phyloP scores from a whole-genome alignment of 2,888 invertebrate species.

The Torymus tubicola region DNA sequence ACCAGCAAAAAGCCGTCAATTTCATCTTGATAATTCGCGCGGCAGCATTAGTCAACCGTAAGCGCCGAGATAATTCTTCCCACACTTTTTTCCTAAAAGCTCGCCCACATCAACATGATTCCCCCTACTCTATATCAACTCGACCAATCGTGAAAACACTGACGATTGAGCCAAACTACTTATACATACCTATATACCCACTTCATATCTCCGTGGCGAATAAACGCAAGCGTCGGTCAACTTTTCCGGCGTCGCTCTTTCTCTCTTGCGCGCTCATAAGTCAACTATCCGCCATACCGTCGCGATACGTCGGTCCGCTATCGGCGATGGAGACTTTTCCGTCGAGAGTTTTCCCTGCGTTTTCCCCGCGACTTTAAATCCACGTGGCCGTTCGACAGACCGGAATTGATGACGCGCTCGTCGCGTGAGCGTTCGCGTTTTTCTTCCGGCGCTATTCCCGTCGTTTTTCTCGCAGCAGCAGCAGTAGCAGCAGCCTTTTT shows the following conservation, averaged over 20 bases:
- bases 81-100: background rate
- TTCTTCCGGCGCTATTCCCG: slow-evolving; percentile 12
- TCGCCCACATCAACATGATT: background rate
- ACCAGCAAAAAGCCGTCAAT: background rate
- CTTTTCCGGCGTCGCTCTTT: background rate
- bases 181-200: background rate
- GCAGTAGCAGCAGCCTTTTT: background rate
- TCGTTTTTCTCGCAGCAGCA: slow-evolving; percentile 2
- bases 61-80: slow-evolving; percentile 7
- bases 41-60: background rate
- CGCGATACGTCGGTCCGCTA: background rate
- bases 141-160: background rate
- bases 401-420: slow-evolving; percentile 56
- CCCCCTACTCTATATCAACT: background rate
- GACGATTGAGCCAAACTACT: background rate
- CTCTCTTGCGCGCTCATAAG: slow-evolving; percentile 21
- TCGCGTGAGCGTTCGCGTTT: slow-evolving; percentile 17
- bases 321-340: slow-evolving; percentile 36
- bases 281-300: slow-evolving; percentile 11
- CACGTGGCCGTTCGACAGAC: slow-evolving; percentile 39
- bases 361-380: slow-evolving; percentile 49
- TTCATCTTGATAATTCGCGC: background rate
- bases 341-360: slow-evolving; percentile 44
- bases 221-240: slow-evolving; percentile 23
- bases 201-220: background rate